Evolutionary conservation across 2,888 invertebrate species (phyloP), one percentile per base, ranked within the genome.

Genomic region (Lasioglossum marginatum): DNA sequence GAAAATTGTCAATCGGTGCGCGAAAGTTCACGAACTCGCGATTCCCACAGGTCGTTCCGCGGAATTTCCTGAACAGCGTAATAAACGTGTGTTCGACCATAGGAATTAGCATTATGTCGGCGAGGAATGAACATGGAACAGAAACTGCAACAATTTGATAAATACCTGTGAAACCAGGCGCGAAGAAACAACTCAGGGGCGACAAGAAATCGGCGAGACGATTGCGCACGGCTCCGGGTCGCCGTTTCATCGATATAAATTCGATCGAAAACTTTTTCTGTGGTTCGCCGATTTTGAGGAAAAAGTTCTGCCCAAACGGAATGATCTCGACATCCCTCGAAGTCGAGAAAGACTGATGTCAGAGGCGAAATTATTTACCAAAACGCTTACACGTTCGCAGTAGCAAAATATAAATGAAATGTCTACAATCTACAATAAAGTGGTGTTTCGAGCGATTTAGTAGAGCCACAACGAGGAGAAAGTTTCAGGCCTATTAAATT

Each of bases 1-100:
- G 1, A 52, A 66, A 63, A 80, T 52, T 68, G 43, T 60, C 40
- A 23, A 75, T 81, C 23, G 3, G 23, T 68, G 14, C n/a, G 34
- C 52, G 43, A 45, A 48, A 57, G 66, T 34, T 71, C 19, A 16
- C 37, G 8, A 80, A 52, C 40, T 14, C 16, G 2, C n/a, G 48
- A 27, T 31, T 66, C 48, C 66, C 75, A 19, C 12, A 23, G 23
- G 16, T 16, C 45, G 19, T 43, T 8, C 37, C 31, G 40, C 12
- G 37, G 23, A 48, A 76, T 66, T 75, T 48, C 40, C 23, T 23
- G 66, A 40, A 19, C 66, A 40, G 8, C 19, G 40, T 31, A n/a
- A 76, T 68, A 34, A 12, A 31, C n/a, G 40, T 14, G 27, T 37
- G 37, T 31, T 63, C 27, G 10, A n/a, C 34, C 10, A 40, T 63